Conservation (phyloP, 2,797 vertebrate genomes). For the Micromesistius poutassou region DNA sequence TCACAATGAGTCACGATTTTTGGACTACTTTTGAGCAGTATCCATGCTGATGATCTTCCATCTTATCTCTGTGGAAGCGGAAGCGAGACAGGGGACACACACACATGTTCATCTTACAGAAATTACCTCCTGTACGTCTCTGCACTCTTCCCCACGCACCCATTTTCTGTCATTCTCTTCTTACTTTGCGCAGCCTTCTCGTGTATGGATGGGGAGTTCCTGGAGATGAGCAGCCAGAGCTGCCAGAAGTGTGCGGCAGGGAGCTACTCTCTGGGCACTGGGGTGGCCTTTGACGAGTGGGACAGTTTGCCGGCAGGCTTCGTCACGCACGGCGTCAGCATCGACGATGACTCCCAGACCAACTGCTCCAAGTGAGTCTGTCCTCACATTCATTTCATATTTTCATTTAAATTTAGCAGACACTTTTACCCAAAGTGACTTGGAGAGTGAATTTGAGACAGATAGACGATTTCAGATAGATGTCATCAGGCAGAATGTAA, state of each 20-base stretch:
- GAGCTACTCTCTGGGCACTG: conserved; percentile 90
- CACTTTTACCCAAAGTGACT: background rate
- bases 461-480: background rate
- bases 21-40: background rate
- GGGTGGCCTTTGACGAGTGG: conserved; percentile 91
- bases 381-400: background rate
- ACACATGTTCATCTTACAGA: background rate
- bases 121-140: background rate
- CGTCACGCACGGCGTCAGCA: conserved; percentile 73
- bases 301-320: conserved; percentile 85
- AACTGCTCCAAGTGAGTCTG: conserved; percentile 85
- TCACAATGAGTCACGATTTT: background rate
- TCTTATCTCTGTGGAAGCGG: background rate
- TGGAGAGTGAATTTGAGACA: conserved; percentile 2
- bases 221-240: conserved; percentile 89
- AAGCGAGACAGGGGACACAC: background rate
- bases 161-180: background rate
- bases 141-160: background rate
- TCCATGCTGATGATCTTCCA: background rate
- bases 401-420: background rate
- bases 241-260: conserved; percentile 85
- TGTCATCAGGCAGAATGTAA: background rate
- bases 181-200: conserved; percentile 81
- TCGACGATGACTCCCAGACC: conserved; percentile 55
- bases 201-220: conserved; percentile 88